phyloP scores from a whole-genome alignment of 1,140 invertebrate species.

The Linepithema humile region DNA sequence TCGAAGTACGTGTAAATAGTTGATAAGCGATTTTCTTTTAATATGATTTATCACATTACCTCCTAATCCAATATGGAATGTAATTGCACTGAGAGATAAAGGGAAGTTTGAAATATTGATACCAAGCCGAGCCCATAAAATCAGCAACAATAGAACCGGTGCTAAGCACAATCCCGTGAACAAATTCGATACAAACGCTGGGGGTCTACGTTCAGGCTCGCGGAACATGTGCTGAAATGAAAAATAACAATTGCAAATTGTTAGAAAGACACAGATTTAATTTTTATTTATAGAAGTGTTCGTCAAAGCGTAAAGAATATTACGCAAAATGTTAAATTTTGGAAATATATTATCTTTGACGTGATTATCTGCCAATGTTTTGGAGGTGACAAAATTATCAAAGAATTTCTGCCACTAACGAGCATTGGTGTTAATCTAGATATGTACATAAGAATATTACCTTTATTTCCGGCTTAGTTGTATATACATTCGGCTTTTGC shows the following conservation, averaged over 20 bases:
- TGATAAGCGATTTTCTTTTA: too few relatives aligned
- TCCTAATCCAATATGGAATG: slow-evolving; percentile 94
- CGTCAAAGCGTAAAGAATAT: slow-evolving; percentile 40
- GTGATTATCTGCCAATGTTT: slow-evolving; percentile 79
- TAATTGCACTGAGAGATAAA: slow-evolving; percentile 89
- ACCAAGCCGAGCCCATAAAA: slow-evolving; percentile 95
- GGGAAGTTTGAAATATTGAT: slow-evolving; percentile 95
- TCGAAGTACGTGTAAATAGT: too few relatives aligned
- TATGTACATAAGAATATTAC: slow-evolving; percentile 77
- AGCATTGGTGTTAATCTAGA: slow-evolving; percentile 74
- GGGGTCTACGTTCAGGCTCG: slow-evolving; percentile 95
- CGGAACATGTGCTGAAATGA: slow-evolving; percentile 94
- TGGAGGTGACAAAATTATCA: slow-evolving; percentile 77
- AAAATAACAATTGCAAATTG: slow-evolving; percentile 16
- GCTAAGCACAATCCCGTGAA: slow-evolving; percentile 94
- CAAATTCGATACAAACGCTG: slow-evolving; percentile 93
- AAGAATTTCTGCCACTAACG: slow-evolving; percentile 77
- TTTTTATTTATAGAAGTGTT: slow-evolving; percentile 17
- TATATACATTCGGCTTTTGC: slow-evolving; percentile 80
- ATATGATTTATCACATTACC: too few relatives aligned
- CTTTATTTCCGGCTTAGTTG: slow-evolving; percentile 93
- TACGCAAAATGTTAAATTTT: slow-evolving; percentile 9
- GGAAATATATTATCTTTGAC: slow-evolving; percentile 46
- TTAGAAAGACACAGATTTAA: neutral
- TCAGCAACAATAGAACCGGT: slow-evolving; percentile 93